These are phyloP conservation scores for Phyllostomus discolor DNA, from an alignment of 2,113 vertebrate genomes.

Conservation along the genomic window DNA sequence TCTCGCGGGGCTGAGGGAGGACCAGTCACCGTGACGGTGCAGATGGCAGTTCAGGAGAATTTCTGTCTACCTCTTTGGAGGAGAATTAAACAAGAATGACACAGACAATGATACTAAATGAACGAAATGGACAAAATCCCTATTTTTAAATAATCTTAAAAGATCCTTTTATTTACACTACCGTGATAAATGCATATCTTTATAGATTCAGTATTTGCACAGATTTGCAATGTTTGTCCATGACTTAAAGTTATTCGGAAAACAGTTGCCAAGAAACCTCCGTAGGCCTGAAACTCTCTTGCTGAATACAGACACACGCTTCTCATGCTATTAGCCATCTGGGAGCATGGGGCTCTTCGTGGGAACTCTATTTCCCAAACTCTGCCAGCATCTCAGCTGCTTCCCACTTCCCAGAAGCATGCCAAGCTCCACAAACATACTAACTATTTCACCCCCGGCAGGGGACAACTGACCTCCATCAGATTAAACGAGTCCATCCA, in stretches of 20 bases:
- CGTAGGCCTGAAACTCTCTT: not conserved
- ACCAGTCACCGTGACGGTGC: not conserved
- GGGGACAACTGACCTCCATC: not conserved
- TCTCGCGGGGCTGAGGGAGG: rapidly evolving
- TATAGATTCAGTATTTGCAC: not conserved
- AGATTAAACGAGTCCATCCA: not conserved
- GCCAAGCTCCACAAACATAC: not conserved
- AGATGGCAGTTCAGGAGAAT: not conserved
- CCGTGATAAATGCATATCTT: not conserved
- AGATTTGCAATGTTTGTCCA: not conserved
- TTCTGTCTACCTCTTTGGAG: not conserved
- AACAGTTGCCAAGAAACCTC: not conserved
- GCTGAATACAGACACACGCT: not conserved
- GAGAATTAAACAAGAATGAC: not conserved
- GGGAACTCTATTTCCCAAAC: not conserved
- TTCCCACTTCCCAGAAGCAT: not conserved
- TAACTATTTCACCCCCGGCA: not conserved
- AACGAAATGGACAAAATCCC: not conserved
- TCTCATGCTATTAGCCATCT: not conserved
- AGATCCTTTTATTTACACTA: not conserved
- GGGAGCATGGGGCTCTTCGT: not conserved
- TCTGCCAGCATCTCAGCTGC: not conserved
- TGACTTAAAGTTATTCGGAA: not conserved
- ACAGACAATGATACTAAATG: not conserved
- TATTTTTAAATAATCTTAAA: not conserved